A percentile compares a stretch with the other conserved stretches of the same genome.
Evolutionary conservation across 2,113 vertebrate species (phyloP).

Genomic region (Thalassarche chlororhynchos): DNA sequence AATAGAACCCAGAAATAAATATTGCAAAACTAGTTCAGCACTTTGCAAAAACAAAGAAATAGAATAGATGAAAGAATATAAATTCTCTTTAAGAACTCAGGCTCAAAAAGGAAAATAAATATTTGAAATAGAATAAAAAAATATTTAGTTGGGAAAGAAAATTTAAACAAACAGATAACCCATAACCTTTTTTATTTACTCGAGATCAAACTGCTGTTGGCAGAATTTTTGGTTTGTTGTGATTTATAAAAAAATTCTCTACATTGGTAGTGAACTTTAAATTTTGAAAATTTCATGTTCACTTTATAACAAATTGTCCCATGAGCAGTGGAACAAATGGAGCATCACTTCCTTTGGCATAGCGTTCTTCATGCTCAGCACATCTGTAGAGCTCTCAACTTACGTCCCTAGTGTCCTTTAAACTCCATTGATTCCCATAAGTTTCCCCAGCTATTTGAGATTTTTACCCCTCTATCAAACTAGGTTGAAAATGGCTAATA

Average conservation of each 20-base stretch:
- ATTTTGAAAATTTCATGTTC: background rate
- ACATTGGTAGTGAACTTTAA: background rate
- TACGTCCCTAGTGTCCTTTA: background rate
- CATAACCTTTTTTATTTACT: background rate
- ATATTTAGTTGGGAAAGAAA: background rate
- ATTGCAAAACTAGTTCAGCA: background rate
- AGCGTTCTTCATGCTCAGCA: background rate
- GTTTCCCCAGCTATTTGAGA: background rate
- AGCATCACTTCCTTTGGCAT: background rate
- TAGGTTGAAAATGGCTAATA: rapidly evolving
- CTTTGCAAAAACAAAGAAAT: background rate
- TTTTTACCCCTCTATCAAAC: background rate
- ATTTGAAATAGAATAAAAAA: background rate
- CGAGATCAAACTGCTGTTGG: background rate
- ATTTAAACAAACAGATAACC: background rate
- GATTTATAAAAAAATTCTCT: background rate
- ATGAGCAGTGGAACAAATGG: rapidly evolving
- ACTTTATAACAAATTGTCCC: background rate
- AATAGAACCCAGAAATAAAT: background rate
- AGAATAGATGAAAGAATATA: background rate
- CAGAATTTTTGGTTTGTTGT: background rate
- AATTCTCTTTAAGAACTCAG: background rate
- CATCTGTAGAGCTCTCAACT: background rate
- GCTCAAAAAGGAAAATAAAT: background rate
- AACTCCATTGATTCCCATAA: background rate